Evolutionary conservation across 2,888 invertebrate species (phyloP), one percentile per base, ranked within the genome.

Genomic region (Thera obeliscata): DNA sequence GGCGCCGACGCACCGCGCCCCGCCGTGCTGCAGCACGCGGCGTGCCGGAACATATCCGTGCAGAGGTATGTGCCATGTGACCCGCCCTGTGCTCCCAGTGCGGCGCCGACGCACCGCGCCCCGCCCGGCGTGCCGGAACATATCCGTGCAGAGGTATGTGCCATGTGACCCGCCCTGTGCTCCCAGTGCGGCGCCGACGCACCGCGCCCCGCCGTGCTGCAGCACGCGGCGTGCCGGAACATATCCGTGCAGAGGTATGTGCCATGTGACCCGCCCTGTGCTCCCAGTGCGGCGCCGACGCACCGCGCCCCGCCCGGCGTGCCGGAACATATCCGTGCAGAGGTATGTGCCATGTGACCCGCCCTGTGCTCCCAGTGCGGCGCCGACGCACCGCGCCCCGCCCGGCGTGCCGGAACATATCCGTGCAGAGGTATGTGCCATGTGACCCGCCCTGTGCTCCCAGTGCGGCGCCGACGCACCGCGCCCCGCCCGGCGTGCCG

Each of bases 331-430:
- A 22, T 22, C 22, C 22, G 22, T 22, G 22, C 22, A 22, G 22
- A 22, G 22, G 22, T 22, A 22, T 22, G 22, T 22, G 22, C 22
- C 22, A 22, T 22, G 38, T 38, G 38, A 3, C 99, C 99, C 50
- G 99, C 99, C 94, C 94, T 99, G 64, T 99, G 99, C 93, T 96
- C 96, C 78, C 97, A 97, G 52, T 99, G 99, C 90, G 99, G 99
- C 0, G 99, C 99, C 38, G 98, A 98, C 95, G 96, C 96, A 77
- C 96, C 96, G 78, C 78, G 73, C 66, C 62, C 67, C 33, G 68
- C 67, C 58, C 97, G 71, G 96, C 97, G 2, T 98, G 98, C 89
- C 97, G 97, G 87, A 99, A 99, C 91, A 97, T 98, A 77, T 97
- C 97, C 86, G 97, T 98, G 54, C 98, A 98, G 89, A 94, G 98